phyloP scores from a whole-genome alignment of 2,888 invertebrate genomes.

The Drosophila gaucha region DNA sequence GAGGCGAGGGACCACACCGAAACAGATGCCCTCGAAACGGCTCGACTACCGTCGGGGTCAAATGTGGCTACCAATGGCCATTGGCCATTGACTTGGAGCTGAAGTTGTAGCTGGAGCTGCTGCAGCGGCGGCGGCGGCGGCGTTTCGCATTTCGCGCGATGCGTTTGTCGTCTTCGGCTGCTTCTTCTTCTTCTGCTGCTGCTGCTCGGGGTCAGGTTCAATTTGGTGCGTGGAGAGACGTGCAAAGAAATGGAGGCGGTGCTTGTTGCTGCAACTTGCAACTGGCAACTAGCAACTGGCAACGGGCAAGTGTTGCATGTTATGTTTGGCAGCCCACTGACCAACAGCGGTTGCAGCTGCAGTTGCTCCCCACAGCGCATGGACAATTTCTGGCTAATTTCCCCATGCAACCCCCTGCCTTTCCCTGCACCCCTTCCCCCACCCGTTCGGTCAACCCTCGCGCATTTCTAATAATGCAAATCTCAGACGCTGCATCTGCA shows the following conservation, averaged over 20 bases:
- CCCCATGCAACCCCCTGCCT: conserved; percentile 26
- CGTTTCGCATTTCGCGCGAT: conserved; percentile 74
- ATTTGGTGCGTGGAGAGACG: conserved; percentile 56
- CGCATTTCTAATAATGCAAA: conserved; percentile 70
- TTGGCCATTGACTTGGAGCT: conserved; percentile 32
- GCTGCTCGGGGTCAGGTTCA: conserved; percentile 63
- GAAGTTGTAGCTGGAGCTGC: conserved; percentile 4
- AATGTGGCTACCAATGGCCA: conserved; percentile 44
- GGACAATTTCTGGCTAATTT: conserved; percentile 78
- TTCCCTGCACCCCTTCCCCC: neutral
- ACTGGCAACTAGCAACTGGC: conserved; percentile 10
- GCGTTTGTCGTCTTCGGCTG: conserved; percentile 25
- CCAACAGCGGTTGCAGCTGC: conserved; percentile 60
- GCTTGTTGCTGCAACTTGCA: conserved; percentile 34
- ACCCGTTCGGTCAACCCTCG: neutral
- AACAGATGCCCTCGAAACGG: conserved; percentile 29
- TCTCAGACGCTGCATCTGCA: conserved; percentile 54
- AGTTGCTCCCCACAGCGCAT: conserved; percentile 70
- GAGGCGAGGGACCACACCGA: conserved; percentile 51
- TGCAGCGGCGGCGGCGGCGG: conserved; percentile 23
- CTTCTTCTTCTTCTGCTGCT: conserved; percentile 5
- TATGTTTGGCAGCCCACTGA: conserved; percentile 66
- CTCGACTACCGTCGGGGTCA: conserved; percentile 55
- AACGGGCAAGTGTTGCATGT: conserved; percentile 64
- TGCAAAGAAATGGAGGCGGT: conserved; percentile 40